Percentiles rank a stretch among this genome's conserved stretches.
Evolutionary conservation across 2,113 vertebrate species (phyloP).

Genomic region (Chionomys nivalis): DNA sequence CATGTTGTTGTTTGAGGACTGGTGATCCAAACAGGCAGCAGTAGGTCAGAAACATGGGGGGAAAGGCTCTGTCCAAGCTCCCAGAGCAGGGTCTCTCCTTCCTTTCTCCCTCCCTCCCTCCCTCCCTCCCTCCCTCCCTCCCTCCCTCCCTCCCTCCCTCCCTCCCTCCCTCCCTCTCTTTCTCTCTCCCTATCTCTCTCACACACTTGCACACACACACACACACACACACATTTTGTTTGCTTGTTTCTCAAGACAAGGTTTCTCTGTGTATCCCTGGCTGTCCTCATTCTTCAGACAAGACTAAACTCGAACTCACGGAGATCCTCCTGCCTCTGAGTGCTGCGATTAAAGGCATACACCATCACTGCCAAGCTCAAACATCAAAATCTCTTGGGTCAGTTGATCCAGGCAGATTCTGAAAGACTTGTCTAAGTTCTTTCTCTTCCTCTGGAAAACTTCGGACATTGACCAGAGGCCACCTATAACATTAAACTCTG

Average conservation of each 20-base stretch:
- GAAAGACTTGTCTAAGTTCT: neutral
- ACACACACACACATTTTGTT: neutral
- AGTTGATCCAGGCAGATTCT: neutral
- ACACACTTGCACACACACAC: too few species aligned
- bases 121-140: neutral
- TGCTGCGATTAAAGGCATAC: neutral
- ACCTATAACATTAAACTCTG: neutral
- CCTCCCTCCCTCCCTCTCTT: neutral
- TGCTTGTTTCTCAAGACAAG: neutral
- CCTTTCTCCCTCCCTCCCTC: neutral
- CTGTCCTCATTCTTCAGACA: neutral
- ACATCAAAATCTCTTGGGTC: neutral
- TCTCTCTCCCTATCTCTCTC: neutral
- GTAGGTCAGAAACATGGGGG: neutral
- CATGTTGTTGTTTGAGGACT: neutral
- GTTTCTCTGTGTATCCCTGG: neutral
- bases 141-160: neutral
- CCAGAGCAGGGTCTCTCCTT: rapidly evolving
- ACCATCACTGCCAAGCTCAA: neutral
- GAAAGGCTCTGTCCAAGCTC: neutral
- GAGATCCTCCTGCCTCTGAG: neutral
- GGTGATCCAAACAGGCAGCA: neutral
- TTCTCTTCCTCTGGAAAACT: neutral
- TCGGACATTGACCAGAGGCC: neutral
- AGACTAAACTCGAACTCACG: neutral